These are phyloP conservation scores for Dasyurus viverrinus DNA, from an alignment of 2,113 vertebrate genomes.

Conservation along the genomic window DNA sequence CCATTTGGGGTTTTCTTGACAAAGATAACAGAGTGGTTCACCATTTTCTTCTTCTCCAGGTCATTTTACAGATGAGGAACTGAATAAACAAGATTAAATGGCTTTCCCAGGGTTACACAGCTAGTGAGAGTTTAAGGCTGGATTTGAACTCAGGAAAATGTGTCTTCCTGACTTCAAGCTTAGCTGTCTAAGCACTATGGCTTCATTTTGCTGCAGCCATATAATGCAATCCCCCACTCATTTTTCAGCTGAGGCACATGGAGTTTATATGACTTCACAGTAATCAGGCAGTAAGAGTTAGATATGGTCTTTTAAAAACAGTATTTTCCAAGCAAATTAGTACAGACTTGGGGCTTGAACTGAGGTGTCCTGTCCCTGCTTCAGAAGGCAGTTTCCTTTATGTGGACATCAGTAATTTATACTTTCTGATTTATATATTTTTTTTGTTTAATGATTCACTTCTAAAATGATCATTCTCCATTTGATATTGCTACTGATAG, in stretches of 20 bases:
- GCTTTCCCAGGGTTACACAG: background rate
- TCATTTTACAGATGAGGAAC: background rate
- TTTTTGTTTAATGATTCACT: background rate
- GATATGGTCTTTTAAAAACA: background rate
- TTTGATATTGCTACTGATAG: background rate
- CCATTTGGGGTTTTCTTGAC: no score
- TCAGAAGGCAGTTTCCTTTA: conserved; percentile 2
- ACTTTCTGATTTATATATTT: conserved; percentile 30
- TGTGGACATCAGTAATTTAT: conserved; percentile 10
- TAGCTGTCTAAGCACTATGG: no score
- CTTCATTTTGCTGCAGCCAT: background rate
- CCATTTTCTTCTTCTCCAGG: no score
- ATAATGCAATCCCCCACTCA: background rate
- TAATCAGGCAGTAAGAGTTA: background rate
- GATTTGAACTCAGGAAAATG: background rate
- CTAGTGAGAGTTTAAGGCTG: background rate
- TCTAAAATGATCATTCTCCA: background rate
- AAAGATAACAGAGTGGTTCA: no score
- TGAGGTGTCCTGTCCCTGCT: background rate
- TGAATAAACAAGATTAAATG: background rate
- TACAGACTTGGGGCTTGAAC: background rate
- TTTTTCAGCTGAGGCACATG: background rate
- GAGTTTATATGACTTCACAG: background rate
- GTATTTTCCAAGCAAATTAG: background rate
- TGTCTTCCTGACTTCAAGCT: background rate